Evolutionary conservation across 2,888 invertebrate species (phyloP), one percentile per base, ranked within the genome.

Genomic region (Poecilus cupreus): DNA sequence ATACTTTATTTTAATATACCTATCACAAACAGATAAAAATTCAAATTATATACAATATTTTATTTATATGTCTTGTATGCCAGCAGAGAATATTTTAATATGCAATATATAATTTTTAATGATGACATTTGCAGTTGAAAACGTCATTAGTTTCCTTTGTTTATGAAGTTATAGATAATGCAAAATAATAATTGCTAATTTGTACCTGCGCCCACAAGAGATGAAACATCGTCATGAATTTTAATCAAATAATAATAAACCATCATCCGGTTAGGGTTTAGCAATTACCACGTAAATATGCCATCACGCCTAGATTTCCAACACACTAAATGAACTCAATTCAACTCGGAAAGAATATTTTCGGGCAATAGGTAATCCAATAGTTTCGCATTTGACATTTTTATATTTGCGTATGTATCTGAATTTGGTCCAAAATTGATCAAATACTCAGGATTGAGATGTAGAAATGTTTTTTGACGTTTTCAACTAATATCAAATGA

Each of bases 131-230:
- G 37, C 16, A 16, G 51, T 68, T 37, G n/a, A 13, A 51, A n/a
- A 51, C 18, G 2, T 18, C 18, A 51, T 18, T 51, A 18, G 8
- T 51, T 51, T 18, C 18, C 51, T 51, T 51, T 51, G 51, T 51
- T 43, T 3, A 32, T 68, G 64, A 68, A 68, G 60, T 60, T 60
- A 16, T 60, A 3, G 64, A 68, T 37, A 68, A 68, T 68, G 18
- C 37, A 37, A 68, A 68, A 37, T 68, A 37, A 68, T 68, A 68
- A 68, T 68, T 68, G 60, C 18, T 68, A 68, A 68, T 68, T 68
- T 68, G 64, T 68, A 68, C 10, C 32, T 16, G 64, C 64, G 64
- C 64, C 64, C 37, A 68, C 64, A 16, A 18, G 37, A 68, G 32
- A 68, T 68, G 64, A 37, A 37, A 32, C 64, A 68, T 68, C 37